Conservation (phyloP, 2,797 vertebrate genomes). For the Nannoperca obscura region DNA sequence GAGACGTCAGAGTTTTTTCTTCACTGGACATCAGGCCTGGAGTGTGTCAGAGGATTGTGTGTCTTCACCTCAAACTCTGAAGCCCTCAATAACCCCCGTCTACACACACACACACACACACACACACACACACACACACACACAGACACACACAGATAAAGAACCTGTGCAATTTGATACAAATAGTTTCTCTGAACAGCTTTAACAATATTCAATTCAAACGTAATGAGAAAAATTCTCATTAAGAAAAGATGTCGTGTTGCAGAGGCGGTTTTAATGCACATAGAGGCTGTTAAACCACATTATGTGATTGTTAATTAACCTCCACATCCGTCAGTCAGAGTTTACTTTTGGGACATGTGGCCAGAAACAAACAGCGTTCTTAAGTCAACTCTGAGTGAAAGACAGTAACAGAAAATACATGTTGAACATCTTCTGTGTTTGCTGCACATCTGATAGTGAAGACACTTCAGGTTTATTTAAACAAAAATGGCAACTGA, state of each 20-base stretch:
- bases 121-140: neutral
- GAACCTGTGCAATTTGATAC: neutral
- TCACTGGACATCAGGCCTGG: no score
- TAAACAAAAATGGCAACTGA: neutral
- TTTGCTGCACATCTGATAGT: neutral
- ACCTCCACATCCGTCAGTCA: neutral
- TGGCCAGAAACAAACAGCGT: no score
- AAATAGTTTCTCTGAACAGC: neutral
- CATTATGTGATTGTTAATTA: neutral
- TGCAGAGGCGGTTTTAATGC: neutral
- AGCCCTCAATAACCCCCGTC: conserved; percentile 26
- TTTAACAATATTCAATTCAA: neutral
- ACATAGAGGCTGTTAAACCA: neutral
- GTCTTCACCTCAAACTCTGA: conserved; percentile 24
- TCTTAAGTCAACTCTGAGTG: neutral
- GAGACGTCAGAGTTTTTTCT: conserved; percentile 32
- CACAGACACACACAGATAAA: neutral
- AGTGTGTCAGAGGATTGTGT: conserved; percentile 25
- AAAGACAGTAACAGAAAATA: neutral
- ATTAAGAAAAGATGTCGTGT: neutral
- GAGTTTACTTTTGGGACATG: neutral
- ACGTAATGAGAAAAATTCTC: neutral
- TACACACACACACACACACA: no score
- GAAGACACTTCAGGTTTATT: neutral
- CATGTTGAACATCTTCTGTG: neutral